These are phyloP conservation scores for Globicephala melas DNA, from an alignment of 2,113 vertebrate species.

Conservation along the genomic window DNA sequence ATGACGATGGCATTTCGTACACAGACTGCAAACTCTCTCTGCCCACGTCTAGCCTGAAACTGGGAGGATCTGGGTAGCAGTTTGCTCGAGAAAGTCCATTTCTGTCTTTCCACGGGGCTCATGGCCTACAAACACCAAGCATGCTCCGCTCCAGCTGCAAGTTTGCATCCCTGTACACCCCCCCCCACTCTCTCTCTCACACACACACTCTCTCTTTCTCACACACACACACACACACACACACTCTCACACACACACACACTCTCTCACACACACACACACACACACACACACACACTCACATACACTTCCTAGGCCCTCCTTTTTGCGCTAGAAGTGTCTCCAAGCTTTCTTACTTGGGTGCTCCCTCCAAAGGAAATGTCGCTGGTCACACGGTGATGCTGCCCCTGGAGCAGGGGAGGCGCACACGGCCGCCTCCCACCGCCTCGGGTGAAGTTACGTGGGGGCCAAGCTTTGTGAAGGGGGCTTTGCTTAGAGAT, in stretches of 20 bases:
- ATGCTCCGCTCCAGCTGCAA: fast-evolving
- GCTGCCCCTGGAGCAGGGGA: background rate
- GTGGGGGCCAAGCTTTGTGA: no score
- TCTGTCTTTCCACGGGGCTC: background rate
- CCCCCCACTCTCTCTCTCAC: no score
- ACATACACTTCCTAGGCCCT: background rate
- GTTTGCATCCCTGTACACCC: fast-evolving
- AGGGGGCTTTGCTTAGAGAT: background rate
- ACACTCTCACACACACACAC: no score
- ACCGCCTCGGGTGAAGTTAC: background rate
- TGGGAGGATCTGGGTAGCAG: background rate
- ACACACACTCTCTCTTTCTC: no score
- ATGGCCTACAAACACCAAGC: no score
- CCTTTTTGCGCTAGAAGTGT: background rate
- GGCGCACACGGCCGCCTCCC: no score
- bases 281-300: no score
- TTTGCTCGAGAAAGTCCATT: background rate
- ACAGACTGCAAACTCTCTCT: no score
- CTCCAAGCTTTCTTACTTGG: background rate
- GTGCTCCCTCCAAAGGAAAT: background rate
- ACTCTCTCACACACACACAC: background rate
- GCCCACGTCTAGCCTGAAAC: background rate
- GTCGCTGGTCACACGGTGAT: background rate
- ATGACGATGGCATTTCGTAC: background rate
- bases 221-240: background rate